Evolutionary conservation across 2,888 invertebrate species (phyloP), one percentile per base, ranked within the genome.

Genomic region (Agriotes lineatus): DNA sequence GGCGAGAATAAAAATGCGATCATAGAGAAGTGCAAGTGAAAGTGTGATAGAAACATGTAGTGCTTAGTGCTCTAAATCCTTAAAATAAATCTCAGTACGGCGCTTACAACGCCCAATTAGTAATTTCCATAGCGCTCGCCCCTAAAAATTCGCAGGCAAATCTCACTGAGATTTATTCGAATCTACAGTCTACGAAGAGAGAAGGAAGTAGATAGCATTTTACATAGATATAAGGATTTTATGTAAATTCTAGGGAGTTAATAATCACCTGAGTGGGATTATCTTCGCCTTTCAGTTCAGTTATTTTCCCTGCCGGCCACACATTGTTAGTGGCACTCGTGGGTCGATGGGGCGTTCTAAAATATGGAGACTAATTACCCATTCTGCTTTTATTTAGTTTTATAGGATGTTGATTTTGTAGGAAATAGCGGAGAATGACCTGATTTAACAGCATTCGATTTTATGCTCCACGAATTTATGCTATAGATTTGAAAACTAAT

Each of bases 1-100:
- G 37, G 33, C 33, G 19, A 52, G 33, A 18, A n/a, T n/a, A 16
- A 35, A 35, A 64, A 45, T n/a, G 19, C 5, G 45, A 12, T 64
- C 18, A 35, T 37, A 33, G 19, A 57, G 58, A 37, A 67, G 62
- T 67, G 60, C 61, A 71, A 76, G 81, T 82, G 82, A 81, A 82
- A 79, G 78, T 78, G 78, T 81, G 82, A 82, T 83, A 83, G 84
- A 84, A 78, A 83, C 82, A 84, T 84, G 83, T 82, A 77, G 84
- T 84, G 84, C 84, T 74, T 76, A 81, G 83, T 84, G 83, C 83
- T 81, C 62, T 71, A 70, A 60, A 37, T 57, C 20, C 52, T 39
- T 39, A 54, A 70, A 72, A 66, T 61, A 71, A 69, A 73, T 69
- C 69, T 72, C 72, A 73, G 71, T 74, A 22, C 19, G 19, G 9